Conservation (phyloP, 2,888 invertebrate genomes). For the Eupithecia abbreviata region DNA sequence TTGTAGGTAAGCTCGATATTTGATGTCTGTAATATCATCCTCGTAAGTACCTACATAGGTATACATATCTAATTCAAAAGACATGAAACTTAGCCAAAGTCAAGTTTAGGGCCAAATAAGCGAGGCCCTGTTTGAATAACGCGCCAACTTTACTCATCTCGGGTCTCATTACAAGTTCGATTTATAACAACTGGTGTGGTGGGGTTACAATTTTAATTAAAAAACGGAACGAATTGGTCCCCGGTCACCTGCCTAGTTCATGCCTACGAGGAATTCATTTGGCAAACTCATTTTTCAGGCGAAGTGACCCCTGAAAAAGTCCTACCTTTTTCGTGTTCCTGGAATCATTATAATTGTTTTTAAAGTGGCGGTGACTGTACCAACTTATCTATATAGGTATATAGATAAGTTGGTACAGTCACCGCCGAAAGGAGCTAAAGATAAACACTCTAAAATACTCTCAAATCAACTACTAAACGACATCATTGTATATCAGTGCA, state of each 20-base stretch:
- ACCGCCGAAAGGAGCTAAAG: neutral
- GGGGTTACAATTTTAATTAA: slow-evolving; percentile 32
- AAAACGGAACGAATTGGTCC: slow-evolving; percentile 13
- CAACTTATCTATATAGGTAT: too few relatives aligned
- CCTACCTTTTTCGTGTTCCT: neutral
- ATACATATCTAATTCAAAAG: neutral
- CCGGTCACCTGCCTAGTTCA: slow-evolving; percentile 8
- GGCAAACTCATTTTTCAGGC: neutral
- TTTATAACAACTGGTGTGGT: slow-evolving; percentile 17
- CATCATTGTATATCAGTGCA: neutral
- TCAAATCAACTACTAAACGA: neutral
- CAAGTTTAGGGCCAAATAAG: slow-evolving; percentile 32
- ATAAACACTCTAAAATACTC: neutral
- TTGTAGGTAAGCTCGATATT: neutral
- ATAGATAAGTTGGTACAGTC: neutral
- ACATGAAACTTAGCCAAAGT: slow-evolving; percentile 16
- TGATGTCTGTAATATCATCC: neutral
- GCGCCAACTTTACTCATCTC: slow-evolving; percentile 49
- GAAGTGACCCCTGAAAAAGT: neutral
- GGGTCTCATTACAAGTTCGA: slow-evolving; percentile 33
- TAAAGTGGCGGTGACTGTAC: too few relatives aligned
- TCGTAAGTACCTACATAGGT: neutral
- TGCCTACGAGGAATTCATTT: slow-evolving; percentile 17
- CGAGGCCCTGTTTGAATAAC: slow-evolving; percentile 43
- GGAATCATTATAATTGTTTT: neutral